Conservation (phyloP, 30 jellyfish, hydroid and myxozoan species). For the Aurelia sp. region DNA sequence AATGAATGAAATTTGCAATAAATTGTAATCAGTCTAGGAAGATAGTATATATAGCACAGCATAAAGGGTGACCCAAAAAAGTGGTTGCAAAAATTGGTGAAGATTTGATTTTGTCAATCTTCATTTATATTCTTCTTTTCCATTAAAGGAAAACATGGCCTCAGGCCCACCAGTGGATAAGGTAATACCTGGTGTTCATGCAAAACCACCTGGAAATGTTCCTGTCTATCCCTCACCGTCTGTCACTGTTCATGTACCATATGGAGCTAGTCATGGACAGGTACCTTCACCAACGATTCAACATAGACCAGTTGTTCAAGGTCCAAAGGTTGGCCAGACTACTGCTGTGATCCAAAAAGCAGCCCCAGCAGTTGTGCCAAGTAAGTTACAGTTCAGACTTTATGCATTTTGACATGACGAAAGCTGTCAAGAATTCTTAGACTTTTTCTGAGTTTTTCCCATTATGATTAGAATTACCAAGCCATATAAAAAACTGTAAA, state of each 20-base stretch:
- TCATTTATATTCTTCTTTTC: background rate
- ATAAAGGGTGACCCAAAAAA: too few species aligned
- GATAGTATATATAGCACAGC: too few species aligned
- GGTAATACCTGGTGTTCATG: constrained; percentile 14
- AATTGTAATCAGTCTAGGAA: too few species aligned
- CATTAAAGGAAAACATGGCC: constrained; percentile 11
- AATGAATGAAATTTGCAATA: too few species aligned
- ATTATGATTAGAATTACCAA: too few species aligned
- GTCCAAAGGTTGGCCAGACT: constrained; percentile 43
- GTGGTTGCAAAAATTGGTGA: too few species aligned
- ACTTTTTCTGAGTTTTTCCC: too few species aligned
- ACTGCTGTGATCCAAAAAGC: constrained; percentile 45
- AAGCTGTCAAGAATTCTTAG: too few species aligned
- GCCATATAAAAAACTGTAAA: too few species aligned
- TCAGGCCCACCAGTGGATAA: constrained; percentile 25
- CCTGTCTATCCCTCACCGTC: constrained; percentile 33
- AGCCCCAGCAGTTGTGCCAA: constrained; percentile 34
- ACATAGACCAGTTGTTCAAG: constrained; percentile 34
- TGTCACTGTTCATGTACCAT: constrained; percentile 47
- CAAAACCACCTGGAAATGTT: constrained; percentile 20
- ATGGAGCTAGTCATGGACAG: constrained; percentile 12
- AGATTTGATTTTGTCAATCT: too few species aligned
- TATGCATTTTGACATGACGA: too few species aligned
- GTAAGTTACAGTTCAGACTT: background rate
- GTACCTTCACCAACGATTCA: constrained; percentile 31